Evolutionary conservation across 2,888 invertebrate species (phyloP), one percentile per base, ranked within the genome.

Genomic region (Allacma fusca): DNA sequence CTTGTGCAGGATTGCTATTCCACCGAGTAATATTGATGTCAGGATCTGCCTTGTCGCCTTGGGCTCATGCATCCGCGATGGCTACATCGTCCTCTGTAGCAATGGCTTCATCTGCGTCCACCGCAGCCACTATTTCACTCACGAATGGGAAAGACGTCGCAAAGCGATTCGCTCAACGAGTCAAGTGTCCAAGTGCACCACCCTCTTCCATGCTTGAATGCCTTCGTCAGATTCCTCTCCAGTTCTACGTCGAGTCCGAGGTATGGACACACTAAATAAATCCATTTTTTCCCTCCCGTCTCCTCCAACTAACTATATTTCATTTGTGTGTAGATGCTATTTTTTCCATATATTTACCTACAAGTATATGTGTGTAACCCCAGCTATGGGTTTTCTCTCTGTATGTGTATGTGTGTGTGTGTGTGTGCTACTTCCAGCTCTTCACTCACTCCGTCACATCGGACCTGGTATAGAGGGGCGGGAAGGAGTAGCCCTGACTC

Each of bases 11-110:
- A 70, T 75, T 80, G 74, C 88, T 94, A 76, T 91, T 93, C 85
- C 91, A 91, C 57, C 90, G 93, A 68, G 92, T 92, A 79, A 89
- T 93, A 75, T 88, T 94, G 83, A 89, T 93, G 84, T 93, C 93
- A 84, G 94, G 94, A 1, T 92, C 93, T 1, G 93, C 93, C 44
- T 88, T 94, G 74, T 91, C 92, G 85, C 92, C 93, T 7, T 92
- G 92, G 88, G 92, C 93, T 57, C 68, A 69, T 57, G 59, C 65
- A 75, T 75, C 75, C 13, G 24, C 68, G 26, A 68, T 75, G 50
- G 88, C 92, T 78, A 90, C 92, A 29, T 87, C 88, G 0, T 90
- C 90, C 83, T 91, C 91, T 0, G 87, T 87, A 62, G 62, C 74
- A 29, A 64, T 43, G 16, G 21, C 74, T 44, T 62, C 62, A 29